phyloP scores from a whole-genome alignment of 2,797 vertebrate genomes.

The Rhynchotus rufescens region DNA sequence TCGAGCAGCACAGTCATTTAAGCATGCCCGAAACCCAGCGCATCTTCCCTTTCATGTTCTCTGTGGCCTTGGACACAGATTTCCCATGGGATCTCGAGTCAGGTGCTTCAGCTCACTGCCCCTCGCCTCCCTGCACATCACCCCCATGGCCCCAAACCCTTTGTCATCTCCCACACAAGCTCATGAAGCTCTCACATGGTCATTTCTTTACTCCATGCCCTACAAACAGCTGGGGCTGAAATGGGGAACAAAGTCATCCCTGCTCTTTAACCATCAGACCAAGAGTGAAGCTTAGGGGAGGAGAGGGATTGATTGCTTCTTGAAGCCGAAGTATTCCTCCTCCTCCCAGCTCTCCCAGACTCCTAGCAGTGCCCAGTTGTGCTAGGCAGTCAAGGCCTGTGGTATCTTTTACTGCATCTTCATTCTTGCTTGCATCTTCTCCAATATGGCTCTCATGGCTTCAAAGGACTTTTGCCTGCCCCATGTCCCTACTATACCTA shows the following conservation, averaged over 20 bases:
- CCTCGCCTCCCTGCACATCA: neutral
- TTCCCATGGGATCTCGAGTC: neutral
- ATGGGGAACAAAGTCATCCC: neutral
- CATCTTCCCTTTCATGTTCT: neutral
- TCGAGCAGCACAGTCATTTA: neutral
- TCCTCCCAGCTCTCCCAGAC: too few relatives aligned
- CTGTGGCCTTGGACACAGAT: neutral
- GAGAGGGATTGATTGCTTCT: neutral
- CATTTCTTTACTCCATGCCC: neutral
- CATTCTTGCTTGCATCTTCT: neutral
- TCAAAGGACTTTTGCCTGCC: neutral
- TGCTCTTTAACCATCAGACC: neutral
- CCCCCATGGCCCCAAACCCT: neutral
- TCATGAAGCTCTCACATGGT: too few relatives aligned
- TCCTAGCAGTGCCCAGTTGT: too few relatives aligned
- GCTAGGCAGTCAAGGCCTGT: neutral
- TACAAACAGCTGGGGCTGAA: neutral
- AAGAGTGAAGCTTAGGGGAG: neutral
- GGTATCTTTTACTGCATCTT: too few relatives aligned
- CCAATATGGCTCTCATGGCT: rapidly evolving
- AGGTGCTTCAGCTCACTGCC: neutral
- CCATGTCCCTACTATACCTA: rapidly evolving
- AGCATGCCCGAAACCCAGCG: neutral
- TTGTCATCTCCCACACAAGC: neutral
- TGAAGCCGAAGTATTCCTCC: too few relatives aligned